Percentiles rank a stretch among this genome's conserved stretches.
Evolutionary conservation across 2,797 vertebrate genomes (phyloP).

Genomic region (Phoxinus dragarum): DNA sequence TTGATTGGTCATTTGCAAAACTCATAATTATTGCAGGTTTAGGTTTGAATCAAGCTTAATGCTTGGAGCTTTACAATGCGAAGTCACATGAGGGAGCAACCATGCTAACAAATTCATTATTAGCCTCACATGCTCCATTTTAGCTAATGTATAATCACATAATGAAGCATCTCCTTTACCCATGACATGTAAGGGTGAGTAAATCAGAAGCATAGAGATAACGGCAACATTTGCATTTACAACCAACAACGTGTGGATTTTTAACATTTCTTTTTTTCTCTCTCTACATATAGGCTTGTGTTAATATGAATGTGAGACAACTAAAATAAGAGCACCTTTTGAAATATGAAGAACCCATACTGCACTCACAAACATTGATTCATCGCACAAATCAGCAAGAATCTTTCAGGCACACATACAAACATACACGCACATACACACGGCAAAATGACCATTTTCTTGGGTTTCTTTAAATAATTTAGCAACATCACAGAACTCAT

Average conservation of each 20-base stretch:
- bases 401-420: slow-evolving; percentile 49
- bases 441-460: slow-evolving; percentile 62
- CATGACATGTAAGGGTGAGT: slow-evolving; percentile 24
- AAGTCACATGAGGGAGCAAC: slow-evolving; percentile 4
- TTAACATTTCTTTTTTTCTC: background rate
- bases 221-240: slow-evolving; percentile 3
- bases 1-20: slow-evolving; percentile 51
- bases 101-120: slow-evolving; percentile 13
- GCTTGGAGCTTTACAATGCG: slow-evolving; percentile 29
- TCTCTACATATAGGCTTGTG: slow-evolving; percentile 32
- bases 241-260: slow-evolving; percentile 5
- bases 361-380: slow-evolving; percentile 43
- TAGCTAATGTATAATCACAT: background rate
- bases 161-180: slow-evolving; percentile 34
- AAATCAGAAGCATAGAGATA: slow-evolving; percentile 37
- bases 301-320: slow-evolving; percentile 66
- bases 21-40: slow-evolving; percentile 56
- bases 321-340: slow-evolving; percentile 74
- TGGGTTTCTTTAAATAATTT: slow-evolving; percentile 70
- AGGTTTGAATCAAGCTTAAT: slow-evolving; percentile 33
- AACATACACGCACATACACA: slow-evolving; percentile 51
- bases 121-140: slow-evolving; percentile 12
- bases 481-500: slow-evolving; percentile 66
- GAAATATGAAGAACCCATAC: slow-evolving; percentile 60
- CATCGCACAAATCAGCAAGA: slow-evolving; percentile 11